Conservation (phyloP, 1,140 invertebrate species). For the Heliconius hermathena region DNA sequence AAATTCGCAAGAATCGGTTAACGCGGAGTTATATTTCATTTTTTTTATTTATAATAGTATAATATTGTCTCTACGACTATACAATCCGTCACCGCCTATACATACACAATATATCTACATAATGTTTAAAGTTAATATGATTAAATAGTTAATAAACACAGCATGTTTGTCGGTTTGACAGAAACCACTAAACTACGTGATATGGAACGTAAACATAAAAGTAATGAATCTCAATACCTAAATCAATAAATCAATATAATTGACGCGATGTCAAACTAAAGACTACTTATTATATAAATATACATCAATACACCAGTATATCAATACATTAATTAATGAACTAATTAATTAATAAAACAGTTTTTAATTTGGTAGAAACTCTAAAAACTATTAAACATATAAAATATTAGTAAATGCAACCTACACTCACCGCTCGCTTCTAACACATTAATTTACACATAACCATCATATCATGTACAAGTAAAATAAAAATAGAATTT, state of each 20-base stretch:
- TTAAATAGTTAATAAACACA: conserved; percentile 66
- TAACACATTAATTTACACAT: conserved; percentile 48
- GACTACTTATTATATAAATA: conserved; percentile 27
- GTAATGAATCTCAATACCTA: conserved; percentile 51
- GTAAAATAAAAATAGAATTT: conserved; percentile 38
- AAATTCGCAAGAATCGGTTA: not conserved
- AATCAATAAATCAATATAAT: conserved; percentile 59
- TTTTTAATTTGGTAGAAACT: conserved; percentile 71
- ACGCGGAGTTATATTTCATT: conserved; percentile 9
- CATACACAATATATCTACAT: conserved; percentile 54
- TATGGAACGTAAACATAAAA: conserved; percentile 67
- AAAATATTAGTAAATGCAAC: conserved; percentile 81
- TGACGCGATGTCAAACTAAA: conserved; percentile 65
- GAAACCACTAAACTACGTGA: conserved; percentile 56
- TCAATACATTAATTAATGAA: conserved; percentile 38
- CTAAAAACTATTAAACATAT: conserved; percentile 61
- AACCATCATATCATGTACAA: conserved; percentile 52
- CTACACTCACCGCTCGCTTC: conserved; percentile 60
- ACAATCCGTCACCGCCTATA: conserved; percentile 68
- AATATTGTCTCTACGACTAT: conserved; percentile 62
- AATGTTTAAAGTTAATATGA: conserved; percentile 59
- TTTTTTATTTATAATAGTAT: conserved; percentile 60
- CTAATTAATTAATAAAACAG: conserved; percentile 49
- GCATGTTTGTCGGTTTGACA: conserved; percentile 57
- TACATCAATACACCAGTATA: conserved; percentile 26